Conservation (phyloP, 1,140 invertebrate species). For the Monomorium pharaonis region DNA sequence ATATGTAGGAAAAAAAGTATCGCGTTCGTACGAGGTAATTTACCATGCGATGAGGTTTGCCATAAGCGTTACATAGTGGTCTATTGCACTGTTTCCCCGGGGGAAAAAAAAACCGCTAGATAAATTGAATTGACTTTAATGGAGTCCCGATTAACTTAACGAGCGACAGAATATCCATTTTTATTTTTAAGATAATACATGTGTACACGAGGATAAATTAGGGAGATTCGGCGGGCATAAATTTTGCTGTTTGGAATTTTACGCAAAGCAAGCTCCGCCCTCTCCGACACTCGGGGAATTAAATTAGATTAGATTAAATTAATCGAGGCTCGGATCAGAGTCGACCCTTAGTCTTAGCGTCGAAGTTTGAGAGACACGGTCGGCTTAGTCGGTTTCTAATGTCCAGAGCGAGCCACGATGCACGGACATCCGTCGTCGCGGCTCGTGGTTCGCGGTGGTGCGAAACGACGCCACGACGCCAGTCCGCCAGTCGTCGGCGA, state of each 20-base stretch:
- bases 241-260: background rate
- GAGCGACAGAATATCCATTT: background rate
- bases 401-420: background rate
- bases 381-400: background rate
- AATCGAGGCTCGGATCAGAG: background rate
- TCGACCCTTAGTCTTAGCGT: background rate
- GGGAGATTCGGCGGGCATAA: background rate
- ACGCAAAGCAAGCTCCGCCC: background rate
- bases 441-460: background rate
- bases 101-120: too few species aligned
- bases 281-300: too few species aligned
- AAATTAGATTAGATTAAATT: background rate
- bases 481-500: constrained; percentile 14
- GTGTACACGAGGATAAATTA: background rate
- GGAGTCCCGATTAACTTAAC: background rate
- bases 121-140: too few species aligned
- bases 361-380: background rate
- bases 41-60: too few species aligned
- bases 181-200: background rate
- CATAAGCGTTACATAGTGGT: too few species aligned
- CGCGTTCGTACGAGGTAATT: too few species aligned
- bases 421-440: background rate
- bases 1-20: too few species aligned
- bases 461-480: too few species aligned
- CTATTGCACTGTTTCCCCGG: too few species aligned